Evolutionary conservation across 2,797 vertebrate species (phyloP), one percentile per base, ranked within the genome.

Genomic region (Australoheros facetus): DNA sequence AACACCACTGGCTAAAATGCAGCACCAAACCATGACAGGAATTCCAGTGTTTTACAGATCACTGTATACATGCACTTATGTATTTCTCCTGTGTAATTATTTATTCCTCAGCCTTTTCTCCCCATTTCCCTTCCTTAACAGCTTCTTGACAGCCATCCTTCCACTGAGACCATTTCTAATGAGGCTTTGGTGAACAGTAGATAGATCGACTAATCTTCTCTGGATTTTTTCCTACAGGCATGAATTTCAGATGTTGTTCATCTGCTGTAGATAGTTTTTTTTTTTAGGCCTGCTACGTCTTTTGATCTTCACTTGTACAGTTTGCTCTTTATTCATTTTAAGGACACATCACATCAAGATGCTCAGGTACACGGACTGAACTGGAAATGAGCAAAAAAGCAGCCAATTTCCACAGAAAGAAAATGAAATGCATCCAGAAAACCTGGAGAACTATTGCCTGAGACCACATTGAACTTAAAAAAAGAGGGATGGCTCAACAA

Each of bases 161-260:
- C 14, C 60, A 45, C 60, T 11, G 8, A 28, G 14, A 64, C 26
- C 4, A 64, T 26, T 64, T 64, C 39, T 64, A 21, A 45, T 45
- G 1, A 64, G 21, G 17, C 5, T 64, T 42, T 2, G 13, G 0
- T 26, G 37, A 64, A 10, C 37, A 64, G 7, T 8, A 26, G 23
- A 14, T 6, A 13, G 21, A 9, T 34, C 34, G 4, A 34, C 10
- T 39, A 6, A 39, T 39, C 37, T 64, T 26, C 42, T 9, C 11
- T 39, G 37, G 45, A 5, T 59, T 59, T 56, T 1, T 45, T 16
- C 5, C 42, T 16, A 45, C 5, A 16, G 5, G 13, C n/a, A 26
- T 42, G 60, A 64, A 16, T 64, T 64, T 62, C 13, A 42, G 32
- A 9, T 34, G 34, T 8, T 9, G 8, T 37, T 37, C 8, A 9